A percentile compares a stretch with the other conserved stretches of the same genome.
phyloP scores from a whole-genome alignment of 2,888 invertebrate species.

The Trissolcus brochymenae region DNA sequence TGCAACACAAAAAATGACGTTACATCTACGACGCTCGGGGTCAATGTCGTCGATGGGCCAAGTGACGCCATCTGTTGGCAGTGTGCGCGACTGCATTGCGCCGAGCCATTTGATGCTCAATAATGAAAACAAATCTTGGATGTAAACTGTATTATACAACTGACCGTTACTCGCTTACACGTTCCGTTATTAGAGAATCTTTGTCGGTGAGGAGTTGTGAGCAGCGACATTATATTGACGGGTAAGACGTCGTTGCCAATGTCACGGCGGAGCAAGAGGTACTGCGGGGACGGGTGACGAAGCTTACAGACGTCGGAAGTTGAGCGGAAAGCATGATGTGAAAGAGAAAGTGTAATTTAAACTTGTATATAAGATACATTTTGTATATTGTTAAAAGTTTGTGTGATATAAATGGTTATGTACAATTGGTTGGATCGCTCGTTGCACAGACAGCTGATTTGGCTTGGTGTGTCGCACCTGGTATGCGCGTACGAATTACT shows the following conservation, averaged over 20 bases:
- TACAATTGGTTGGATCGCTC: constrained; percentile 63
- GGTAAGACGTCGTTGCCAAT: constrained; percentile 15
- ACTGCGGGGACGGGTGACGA: constrained; percentile 26
- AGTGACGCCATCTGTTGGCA: constrained; percentile 32
- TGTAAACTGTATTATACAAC: constrained; percentile 70
- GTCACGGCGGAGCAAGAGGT: constrained; percentile 9
- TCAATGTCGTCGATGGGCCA: constrained; percentile 56
- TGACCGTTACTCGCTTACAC: constrained; percentile 72
- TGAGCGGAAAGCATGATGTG: constrained; percentile 44
- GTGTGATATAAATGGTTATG: constrained; percentile 77
- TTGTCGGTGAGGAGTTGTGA: constrained; percentile 53
- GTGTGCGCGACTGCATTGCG: constrained; percentile 59
- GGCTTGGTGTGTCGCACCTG: constrained; percentile 50
- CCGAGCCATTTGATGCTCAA: constrained; percentile 65
- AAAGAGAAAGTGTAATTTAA: constrained; percentile 74
- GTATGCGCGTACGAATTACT: constrained; percentile 44
- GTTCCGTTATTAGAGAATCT: constrained; percentile 68
- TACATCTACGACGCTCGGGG: constrained; percentile 63
- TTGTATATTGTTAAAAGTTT: constrained; percentile 77
- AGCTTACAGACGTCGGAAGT: constrained; percentile 35
- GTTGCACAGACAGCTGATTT: constrained; percentile 47
- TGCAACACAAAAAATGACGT: constrained; percentile 59
- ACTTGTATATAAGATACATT: constrained; percentile 76
- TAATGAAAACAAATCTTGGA: constrained; percentile 66
- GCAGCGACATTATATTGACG: constrained; percentile 20